Percentiles rank a stretch among this genome's conserved stretches.
Evolutionary conservation across 2,113 vertebrate genomes (phyloP).

Genomic region (Hippocampus comes): DNA sequence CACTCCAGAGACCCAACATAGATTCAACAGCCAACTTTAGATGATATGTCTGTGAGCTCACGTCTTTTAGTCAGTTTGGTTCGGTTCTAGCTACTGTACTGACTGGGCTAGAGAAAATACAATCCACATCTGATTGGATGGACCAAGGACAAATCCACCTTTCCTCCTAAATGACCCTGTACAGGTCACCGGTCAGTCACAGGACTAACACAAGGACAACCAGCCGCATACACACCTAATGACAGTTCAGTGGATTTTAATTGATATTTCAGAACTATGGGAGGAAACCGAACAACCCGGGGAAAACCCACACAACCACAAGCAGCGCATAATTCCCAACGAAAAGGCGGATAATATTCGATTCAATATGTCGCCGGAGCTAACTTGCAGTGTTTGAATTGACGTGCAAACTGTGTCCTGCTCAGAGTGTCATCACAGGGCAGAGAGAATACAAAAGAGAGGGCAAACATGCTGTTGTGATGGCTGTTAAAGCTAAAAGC

Average conservation of each 20-base stretch:
- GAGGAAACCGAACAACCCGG: neutral
- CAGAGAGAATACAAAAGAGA: neutral
- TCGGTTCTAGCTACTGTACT: too few relatives aligned
- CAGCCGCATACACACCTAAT: neutral
- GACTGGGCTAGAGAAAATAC: too few relatives aligned
- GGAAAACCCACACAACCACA: neutral
- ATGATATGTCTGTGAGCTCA: too few relatives aligned
- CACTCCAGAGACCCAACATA: too few relatives aligned
- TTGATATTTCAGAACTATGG: neutral
- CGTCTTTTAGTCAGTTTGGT: too few relatives aligned
- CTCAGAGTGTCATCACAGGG: neutral
- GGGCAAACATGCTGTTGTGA: neutral
- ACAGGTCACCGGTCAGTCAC: neutral
- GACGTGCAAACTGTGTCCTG: neutral
- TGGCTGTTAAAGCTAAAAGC: conserved; percentile 4
- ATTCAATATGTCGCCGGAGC: neutral
- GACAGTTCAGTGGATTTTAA: neutral
- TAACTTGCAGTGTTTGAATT: neutral
- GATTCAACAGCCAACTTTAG: too few relatives aligned
- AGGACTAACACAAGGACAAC: neutral
- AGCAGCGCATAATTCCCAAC: neutral
- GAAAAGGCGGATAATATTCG: neutral
- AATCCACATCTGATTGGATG: too few relatives aligned
- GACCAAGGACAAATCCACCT: too few relatives aligned
- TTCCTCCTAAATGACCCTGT: too few relatives aligned